Evolutionary conservation across 2,797 vertebrate genomes (phyloP).

Genomic region (Chelon labrosus): DNA sequence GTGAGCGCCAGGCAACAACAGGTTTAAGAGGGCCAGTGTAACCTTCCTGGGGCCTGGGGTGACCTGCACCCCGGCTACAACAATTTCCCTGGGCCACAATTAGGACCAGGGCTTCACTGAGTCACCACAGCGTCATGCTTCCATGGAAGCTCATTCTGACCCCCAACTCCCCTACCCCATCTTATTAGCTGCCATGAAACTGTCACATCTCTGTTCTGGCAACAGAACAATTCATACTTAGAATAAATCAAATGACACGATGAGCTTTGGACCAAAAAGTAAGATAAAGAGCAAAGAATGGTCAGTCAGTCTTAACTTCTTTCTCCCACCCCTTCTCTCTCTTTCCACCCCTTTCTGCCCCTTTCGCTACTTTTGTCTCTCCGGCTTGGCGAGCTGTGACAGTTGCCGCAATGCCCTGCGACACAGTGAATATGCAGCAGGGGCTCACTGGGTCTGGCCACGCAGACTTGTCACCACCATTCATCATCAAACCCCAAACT

Average conservation of each 20-base stretch:
- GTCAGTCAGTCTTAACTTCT: constrained; percentile 12
- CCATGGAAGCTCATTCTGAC: constrained; percentile 36
- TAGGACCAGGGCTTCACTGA: constrained; percentile 73
- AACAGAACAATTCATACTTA: constrained; percentile 20
- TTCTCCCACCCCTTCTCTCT: constrained; percentile 1
- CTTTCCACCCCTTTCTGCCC: constrained; percentile 21
- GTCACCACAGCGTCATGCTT: constrained; percentile 70
- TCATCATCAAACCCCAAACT: constrained; percentile 88
- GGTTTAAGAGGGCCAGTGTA: constrained; percentile 84
- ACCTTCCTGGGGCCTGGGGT: constrained; percentile 78
- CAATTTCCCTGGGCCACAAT: constrained; percentile 81
- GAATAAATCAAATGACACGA: constrained; percentile 27
- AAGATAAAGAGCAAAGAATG: constrained; percentile 1
- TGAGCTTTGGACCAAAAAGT: constrained; percentile 16
- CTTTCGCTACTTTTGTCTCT: constrained; percentile 26
- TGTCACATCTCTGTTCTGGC: constrained; percentile 21
- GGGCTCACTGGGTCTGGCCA: constrained; percentile 85
- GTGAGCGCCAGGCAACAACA: constrained; percentile 83
- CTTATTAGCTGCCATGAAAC: constrained; percentile 39
- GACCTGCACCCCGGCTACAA: constrained; percentile 75
- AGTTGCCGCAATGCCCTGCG: constrained; percentile 86
- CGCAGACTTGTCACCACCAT: constrained; percentile 87
- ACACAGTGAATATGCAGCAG: constrained; percentile 92
- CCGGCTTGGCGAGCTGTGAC: constrained; percentile 77
- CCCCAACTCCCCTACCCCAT: constrained; percentile 13